Evolutionary conservation across 2,113 vertebrate genomes (phyloP).

Genomic region (Chaenogobius annularis): DNA sequence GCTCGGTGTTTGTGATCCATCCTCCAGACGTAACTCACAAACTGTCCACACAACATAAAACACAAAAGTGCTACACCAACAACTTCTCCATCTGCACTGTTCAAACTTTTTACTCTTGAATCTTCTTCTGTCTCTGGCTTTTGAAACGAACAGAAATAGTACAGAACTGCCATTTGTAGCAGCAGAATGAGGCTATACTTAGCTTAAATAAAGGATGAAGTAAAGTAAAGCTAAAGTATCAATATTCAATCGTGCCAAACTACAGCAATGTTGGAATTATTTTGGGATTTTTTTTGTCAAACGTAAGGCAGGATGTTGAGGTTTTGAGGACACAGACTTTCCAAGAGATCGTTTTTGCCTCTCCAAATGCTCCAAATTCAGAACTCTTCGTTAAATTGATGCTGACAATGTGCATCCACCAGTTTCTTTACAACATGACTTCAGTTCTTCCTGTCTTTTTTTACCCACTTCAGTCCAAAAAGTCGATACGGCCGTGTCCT

Average conservation of each 20-base stretch:
- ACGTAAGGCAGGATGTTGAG: neutral
- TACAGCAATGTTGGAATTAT: no score
- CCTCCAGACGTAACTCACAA: slow-evolving; percentile 59
- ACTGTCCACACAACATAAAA: slow-evolving; percentile 63
- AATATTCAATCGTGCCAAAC: no score
- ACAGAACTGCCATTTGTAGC: neutral
- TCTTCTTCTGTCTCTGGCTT: slow-evolving; percentile 12
- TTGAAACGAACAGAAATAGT: no score
- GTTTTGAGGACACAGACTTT: neutral
- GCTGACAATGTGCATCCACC: no score
- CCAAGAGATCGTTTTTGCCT: no score
- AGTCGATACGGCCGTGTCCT: neutral
- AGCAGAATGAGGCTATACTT: neutral
- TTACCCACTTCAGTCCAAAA: no score
- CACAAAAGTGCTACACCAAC: slow-evolving; percentile 56
- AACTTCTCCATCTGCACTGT: slow-evolving; percentile 63
- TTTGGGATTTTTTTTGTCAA: no score
- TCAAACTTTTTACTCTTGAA: slow-evolving; percentile 35
- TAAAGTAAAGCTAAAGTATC: no score
- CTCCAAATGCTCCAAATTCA: neutral
- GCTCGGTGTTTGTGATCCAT: slow-evolving; percentile 46
- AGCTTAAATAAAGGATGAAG: no score
- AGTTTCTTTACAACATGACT: no score
- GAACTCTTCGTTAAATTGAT: neutral
- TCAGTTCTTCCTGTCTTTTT: no score